phyloP scores from a whole-genome alignment of 2,113 vertebrate genomes.

The Rhegmatorhina hoffmannsi region DNA sequence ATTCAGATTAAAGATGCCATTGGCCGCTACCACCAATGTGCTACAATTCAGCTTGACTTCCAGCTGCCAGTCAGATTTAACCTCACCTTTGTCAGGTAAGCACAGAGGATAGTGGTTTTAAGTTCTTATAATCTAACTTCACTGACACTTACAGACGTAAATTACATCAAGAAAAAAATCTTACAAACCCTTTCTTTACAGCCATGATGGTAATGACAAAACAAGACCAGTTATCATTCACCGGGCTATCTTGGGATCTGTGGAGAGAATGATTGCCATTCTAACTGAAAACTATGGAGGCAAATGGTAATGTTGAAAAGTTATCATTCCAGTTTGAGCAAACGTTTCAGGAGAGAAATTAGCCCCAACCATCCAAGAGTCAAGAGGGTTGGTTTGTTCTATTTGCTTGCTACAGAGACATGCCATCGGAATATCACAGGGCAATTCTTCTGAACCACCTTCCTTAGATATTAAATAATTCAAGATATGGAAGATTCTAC shows the following conservation, averaged over 20 bases:
- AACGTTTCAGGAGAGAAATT: neutral
- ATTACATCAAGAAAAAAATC: neutral
- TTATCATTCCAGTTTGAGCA: neutral
- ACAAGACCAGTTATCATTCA: conserved; percentile 96
- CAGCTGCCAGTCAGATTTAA: conserved; percentile 96
- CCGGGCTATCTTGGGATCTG: conserved; percentile 94
- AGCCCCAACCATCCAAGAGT: neutral
- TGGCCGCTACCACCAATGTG: conserved; percentile 96
- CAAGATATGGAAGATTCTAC: neutral
- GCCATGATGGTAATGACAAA: conserved; percentile 94
- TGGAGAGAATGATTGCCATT: conserved; percentile 98
- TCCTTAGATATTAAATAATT: neutral
- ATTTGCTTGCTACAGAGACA: neutral
- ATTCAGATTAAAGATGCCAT: conserved; percentile 99
- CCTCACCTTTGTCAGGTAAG: conserved; percentile 91
- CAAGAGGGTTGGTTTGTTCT: neutral
- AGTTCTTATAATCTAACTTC: neutral
- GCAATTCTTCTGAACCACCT: neutral
- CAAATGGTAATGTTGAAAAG: conserved; percentile 86
- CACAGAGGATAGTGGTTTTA: neutral
- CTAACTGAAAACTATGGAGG: conserved; percentile 98
- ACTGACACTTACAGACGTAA: neutral
- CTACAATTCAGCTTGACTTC: conserved; percentile 96
- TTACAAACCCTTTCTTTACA: conserved; percentile 59
- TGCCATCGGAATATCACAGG: neutral